phyloP scores from a whole-genome alignment of 2,888 invertebrate species.

The Ophraella communa region DNA sequence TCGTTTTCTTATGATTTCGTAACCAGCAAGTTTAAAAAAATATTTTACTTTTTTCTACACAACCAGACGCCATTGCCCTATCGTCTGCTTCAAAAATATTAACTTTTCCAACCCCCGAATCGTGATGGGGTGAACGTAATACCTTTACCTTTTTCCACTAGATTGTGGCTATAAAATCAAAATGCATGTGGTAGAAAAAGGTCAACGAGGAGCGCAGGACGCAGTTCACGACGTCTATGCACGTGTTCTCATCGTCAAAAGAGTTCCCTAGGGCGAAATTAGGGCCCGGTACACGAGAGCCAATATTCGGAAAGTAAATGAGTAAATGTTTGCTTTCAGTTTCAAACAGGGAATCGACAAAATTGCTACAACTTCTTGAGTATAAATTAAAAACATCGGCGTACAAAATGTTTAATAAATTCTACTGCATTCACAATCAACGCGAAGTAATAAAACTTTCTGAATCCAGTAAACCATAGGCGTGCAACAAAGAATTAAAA shows the following conservation, averaged over 20 bases:
- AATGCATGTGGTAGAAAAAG: background rate
- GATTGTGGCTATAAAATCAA: background rate
- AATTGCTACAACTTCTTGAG: background rate
- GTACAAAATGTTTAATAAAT: background rate
- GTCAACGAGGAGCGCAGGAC: background rate
- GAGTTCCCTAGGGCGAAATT: constrained; percentile 1
- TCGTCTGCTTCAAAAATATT: background rate
- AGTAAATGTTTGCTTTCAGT: background rate
- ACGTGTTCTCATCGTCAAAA: background rate
- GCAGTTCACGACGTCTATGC: background rate
- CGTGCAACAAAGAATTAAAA: too few relatives aligned
- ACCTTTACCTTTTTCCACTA: background rate
- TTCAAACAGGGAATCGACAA: background rate
- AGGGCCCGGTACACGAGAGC: background rate
- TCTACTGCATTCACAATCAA: too few relatives aligned
- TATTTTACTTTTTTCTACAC: background rate
- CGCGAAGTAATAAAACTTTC: too few relatives aligned
- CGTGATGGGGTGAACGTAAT: background rate
- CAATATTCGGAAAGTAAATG: background rate
- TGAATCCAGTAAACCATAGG: too few relatives aligned
- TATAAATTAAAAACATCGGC: background rate
- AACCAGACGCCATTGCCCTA: background rate
- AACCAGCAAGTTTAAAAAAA: background rate
- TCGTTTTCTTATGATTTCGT: too few relatives aligned
- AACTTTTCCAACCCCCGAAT: background rate